phyloP scores from a whole-genome alignment of 1,140 invertebrate genomes.

The Belonocnema kinseyi region DNA sequence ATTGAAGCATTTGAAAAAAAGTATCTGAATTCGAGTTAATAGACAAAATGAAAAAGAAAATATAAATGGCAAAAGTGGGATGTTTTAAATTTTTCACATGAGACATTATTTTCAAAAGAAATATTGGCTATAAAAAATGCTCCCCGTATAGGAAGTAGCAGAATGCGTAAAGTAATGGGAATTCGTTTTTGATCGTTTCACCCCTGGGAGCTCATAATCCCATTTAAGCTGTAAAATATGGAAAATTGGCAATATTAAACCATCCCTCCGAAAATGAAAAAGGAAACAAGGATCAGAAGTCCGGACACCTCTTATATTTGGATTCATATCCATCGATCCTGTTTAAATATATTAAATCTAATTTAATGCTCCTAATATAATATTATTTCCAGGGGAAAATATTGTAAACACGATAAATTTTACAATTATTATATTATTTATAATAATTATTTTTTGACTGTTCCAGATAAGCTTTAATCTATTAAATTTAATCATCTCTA shows the following conservation, averaged over 20 bases:
- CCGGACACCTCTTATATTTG: conserved; percentile 11
- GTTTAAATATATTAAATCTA: conserved; percentile 7
- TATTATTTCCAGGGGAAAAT: background rate
- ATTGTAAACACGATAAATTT: background rate
- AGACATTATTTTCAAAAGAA: background rate
- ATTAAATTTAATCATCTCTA: no score
- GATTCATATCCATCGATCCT: background rate
- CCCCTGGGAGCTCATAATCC: conserved; percentile 8
- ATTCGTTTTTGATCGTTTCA: conserved; percentile 15
- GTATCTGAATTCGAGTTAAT: no score
- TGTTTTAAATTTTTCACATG: no score
- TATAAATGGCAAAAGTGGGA: no score
- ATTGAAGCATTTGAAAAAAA: no score
- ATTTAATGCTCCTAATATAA: conserved; percentile 3
- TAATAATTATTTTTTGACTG: background rate
- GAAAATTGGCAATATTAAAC: conserved; percentile 27
- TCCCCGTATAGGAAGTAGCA: background rate
- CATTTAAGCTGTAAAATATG: conserved; percentile 19
- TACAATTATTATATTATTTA: background rate
- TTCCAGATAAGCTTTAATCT: background rate
- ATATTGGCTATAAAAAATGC: background rate
- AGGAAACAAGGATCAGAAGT: background rate
- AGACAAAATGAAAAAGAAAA: no score
- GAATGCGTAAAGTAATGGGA: conserved; percentile 4
- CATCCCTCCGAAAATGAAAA: conserved; percentile 12